Conservation (phyloP, 2,888 invertebrate genomes). For the Acleris sparsana region DNA sequence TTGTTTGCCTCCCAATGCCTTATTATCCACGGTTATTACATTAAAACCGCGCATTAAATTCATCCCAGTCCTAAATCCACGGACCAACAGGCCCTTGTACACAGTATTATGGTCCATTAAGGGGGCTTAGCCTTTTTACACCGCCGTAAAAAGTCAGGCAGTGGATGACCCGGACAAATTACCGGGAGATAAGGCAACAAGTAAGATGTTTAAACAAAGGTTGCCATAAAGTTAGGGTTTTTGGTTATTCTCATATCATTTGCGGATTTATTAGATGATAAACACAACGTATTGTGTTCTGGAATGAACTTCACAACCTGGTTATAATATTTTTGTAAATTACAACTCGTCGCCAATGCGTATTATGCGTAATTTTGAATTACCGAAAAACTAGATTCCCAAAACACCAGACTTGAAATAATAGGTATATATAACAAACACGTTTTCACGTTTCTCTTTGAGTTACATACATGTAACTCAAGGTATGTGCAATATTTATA, state of each 20-base stretch:
- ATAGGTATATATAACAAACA: too few species aligned
- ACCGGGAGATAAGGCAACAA: constrained; percentile 28
- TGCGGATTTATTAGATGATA: neutral
- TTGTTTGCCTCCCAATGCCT: constrained; percentile 8
- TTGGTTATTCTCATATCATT: neutral
- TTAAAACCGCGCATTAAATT: constrained; percentile 33
- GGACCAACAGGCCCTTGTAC: constrained; percentile 18
- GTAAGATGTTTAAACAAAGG: constrained; percentile 20
- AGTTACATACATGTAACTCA: too few species aligned
- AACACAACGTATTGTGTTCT: neutral
- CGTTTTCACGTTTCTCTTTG: too few species aligned
- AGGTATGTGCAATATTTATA: too few species aligned
- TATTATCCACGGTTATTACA: constrained; percentile 24
- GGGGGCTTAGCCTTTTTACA: constrained; percentile 30
- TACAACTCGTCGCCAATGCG: too few species aligned
- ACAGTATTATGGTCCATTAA: constrained; percentile 27
- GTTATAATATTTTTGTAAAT: too few species aligned
- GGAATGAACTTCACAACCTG: too few species aligned
- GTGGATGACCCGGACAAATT: constrained; percentile 29
- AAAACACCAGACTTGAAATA: neutral
- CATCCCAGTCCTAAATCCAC: constrained; percentile 19
- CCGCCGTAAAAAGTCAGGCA: constrained; percentile 15
- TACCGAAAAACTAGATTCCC: neutral
- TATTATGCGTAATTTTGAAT: too few species aligned
- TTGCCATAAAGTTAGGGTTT: neutral